A percentile compares a stretch with the other conserved stretches of the same genome.
Evolutionary conservation across 2,113 vertebrate species (phyloP).

Genomic region (Tragelaphus strepsiceros): DNA sequence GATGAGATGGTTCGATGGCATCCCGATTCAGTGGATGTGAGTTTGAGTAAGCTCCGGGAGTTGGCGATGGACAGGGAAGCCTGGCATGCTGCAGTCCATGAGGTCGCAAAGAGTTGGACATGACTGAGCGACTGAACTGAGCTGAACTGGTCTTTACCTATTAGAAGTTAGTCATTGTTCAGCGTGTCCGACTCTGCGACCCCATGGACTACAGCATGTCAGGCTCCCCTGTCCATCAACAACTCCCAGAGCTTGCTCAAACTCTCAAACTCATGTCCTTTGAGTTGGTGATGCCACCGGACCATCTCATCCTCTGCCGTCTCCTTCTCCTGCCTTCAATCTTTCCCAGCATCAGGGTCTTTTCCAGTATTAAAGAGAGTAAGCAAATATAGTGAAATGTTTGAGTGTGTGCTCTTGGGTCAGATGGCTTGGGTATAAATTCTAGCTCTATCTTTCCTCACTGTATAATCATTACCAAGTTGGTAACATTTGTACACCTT

Average conservation of each 20-base stretch:
- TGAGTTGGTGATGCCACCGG: not conserved
- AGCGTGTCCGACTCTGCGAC: not conserved
- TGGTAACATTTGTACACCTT: not conserved
- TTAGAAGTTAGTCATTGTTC: not conserved
- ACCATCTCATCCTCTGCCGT: not conserved
- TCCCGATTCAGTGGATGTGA: not conserved
- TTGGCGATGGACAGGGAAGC: not conserved
- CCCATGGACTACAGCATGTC: not conserved
- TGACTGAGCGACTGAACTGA: rapidly evolving
- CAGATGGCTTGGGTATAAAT: not conserved
- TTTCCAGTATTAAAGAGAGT: not conserved
- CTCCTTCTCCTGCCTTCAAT: not conserved
- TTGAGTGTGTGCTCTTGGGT: not conserved
- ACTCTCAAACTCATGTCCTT: not conserved
- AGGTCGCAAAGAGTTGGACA: not conserved
- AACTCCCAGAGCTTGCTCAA: not conserved
- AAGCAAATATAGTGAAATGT: not conserved
- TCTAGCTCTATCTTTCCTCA: not conserved
- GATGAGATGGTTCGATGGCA: not conserved
- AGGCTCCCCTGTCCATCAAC: not conserved
- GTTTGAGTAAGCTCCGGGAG: not conserved
- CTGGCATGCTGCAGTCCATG: not conserved
- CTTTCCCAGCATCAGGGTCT: not conserved
- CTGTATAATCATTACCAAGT: not conserved
- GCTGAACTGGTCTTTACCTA: not conserved